Conservation (phyloP, 2,113 vertebrate genomes). For the Sapayoa aenigma region DNA sequence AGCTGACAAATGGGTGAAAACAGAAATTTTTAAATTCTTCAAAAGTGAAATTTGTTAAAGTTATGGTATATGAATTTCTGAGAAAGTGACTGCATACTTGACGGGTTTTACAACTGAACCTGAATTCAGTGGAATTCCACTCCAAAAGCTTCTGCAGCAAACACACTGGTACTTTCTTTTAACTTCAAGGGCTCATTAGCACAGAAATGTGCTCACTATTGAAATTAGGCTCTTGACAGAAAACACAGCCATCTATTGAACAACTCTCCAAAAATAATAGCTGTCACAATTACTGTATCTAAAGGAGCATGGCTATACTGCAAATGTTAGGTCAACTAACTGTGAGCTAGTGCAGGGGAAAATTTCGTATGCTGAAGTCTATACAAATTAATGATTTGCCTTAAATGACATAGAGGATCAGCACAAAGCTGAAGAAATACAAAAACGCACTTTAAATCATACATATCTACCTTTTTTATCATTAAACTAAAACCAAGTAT, state of each 20-base stretch:
- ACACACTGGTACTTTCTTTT: neutral
- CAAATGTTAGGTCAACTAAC: neutral
- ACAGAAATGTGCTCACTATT: neutral
- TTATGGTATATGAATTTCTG: neutral
- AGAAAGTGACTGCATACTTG: neutral
- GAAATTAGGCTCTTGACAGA: neutral
- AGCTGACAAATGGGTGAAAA: neutral
- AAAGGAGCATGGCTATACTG: neutral
- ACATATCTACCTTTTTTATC: neutral
- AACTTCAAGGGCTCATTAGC: neutral
- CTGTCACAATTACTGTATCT: neutral
- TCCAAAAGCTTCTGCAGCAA: neutral
- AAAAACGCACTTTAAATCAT: neutral
- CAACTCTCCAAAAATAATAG: neutral
- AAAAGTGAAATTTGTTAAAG: neutral
- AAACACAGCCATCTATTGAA: neutral
- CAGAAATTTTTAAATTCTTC: neutral
- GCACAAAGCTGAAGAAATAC: neutral
- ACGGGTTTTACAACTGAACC: neutral
- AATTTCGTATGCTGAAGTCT: neutral
- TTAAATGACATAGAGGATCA: neutral
- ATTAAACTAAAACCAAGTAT: neutral
- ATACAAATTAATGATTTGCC: neutral
- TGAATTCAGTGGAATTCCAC: neutral
- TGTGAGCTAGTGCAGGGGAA: neutral